Base-by-base conservation (phyloP, 2,888 invertebrate genomes). In the Drosophila pullipes region DNA sequence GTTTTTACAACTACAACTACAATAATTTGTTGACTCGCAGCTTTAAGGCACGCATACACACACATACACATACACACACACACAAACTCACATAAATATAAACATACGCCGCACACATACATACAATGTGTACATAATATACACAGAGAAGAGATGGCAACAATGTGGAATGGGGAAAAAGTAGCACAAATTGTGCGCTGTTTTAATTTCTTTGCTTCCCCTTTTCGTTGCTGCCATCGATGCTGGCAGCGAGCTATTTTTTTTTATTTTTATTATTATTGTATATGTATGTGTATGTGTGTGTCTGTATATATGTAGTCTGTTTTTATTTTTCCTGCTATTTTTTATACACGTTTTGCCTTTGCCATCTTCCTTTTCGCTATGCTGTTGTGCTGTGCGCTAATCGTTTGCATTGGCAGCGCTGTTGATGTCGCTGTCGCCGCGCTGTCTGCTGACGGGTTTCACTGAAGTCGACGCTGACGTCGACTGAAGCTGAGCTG, bases 111-210 rank as follows among this genome's bases (percentile, higher is more conserved):
- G 25, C 25, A 16, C 25, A 47, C 25, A 25, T 57, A 72, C 58
- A 72, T 44, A 37, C 35, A 54, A 44, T 47, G 53, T 64, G 61
- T 49, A 52, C 47, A 65, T 39, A 52, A 64, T 62, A 81, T 65
- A 68, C 60, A 65, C 49, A 55, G 59, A 65, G 70, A 76, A 55
- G 59, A 65, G 70, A 76, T 73, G 77, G 82, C 78, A 82, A 82
- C 70, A 86, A 81, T 79, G 91, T 82, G 81, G 88, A 90, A 89
- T 82, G 86, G 82, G 85, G 78, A 60, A 90, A 91, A 90, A 90
- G 91, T 90, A 89, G 91, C 90, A 90, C 91, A 90, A 91, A 89
- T 89, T 90, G 86, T 89, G 87, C 78, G 85, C 89, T 86, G 91
- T 89, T 90, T 90, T 89, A 90, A 90, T 91, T 90, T 90, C 90